Evolutionary conservation across 2,113 vertebrate species (phyloP).

Genomic region (Elephantulus edwardii): DNA sequence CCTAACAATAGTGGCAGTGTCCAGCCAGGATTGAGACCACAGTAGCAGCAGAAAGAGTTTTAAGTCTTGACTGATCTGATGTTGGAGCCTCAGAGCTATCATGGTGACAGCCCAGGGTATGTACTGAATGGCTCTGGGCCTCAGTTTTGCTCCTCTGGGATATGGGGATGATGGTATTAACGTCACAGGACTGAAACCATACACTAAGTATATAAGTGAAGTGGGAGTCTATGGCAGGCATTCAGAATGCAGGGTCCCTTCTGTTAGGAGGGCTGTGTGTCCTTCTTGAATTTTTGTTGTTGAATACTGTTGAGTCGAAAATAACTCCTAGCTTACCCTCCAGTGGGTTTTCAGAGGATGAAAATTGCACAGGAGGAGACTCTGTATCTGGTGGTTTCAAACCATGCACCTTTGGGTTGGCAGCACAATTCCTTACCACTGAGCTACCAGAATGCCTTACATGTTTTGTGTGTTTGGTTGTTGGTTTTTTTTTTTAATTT

Average conservation of each 20-base stretch:
- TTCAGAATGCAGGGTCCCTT: neutral
- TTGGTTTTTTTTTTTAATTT: neutral
- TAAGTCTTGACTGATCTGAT: neutral
- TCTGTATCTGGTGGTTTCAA: too few species aligned
- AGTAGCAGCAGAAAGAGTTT: too few species aligned
- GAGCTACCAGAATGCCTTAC: too few species aligned
- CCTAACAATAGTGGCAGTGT: accelerated
- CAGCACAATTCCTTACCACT: too few species aligned
- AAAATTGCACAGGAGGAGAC: too few species aligned
- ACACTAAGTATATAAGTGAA: neutral
- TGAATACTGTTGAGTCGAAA: too few species aligned
- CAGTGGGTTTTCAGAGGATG: too few species aligned
- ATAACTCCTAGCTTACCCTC: too few species aligned
- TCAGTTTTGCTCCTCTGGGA: neutral
- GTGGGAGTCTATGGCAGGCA: neutral
- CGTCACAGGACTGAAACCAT: neutral
- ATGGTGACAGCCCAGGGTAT: neutral
- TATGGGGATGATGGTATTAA: neutral
- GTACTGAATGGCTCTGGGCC: neutral
- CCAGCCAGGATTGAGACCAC: neutral
- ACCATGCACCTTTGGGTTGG: too few species aligned
- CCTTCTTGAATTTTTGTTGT: too few species aligned
- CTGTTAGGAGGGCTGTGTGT: neutral
- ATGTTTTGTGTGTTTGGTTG: too few species aligned
- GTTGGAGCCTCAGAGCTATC: neutral